Evolutionary conservation across 2,113 vertebrate genomes (phyloP), one percentile per base, ranked within the genome.

Genomic region (Austrofundulus limnaeus): DNA sequence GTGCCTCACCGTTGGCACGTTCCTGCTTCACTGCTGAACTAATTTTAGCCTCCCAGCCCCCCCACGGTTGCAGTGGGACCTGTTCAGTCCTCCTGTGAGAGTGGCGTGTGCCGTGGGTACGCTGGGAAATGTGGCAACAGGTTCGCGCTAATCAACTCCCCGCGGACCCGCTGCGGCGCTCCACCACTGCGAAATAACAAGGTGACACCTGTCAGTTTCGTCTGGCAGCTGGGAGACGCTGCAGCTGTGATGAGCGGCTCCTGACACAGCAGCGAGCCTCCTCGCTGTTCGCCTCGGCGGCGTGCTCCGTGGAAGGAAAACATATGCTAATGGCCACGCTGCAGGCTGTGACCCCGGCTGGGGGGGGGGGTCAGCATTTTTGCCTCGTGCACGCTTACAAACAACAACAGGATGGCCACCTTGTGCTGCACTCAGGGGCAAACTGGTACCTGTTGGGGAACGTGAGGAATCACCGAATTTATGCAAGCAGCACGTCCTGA

Each of bases 141-240:
- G 81, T 84, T 61, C 0, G 28, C 68, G 50, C 79, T 84, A 87
- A 89, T 89, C 79, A 81, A 82, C 78, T 87, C 89, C 85, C 89
- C 0, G 61, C 23, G 63, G 82, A 74, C 64, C 7, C 11, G 13
- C 11, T 24, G 51, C 46, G 42, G 72, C n/a, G 45, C 41, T 67
- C 62, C 68, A 45, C 13, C 58, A 2, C 59, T 11, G 57, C 4
- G 28, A 65, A 84, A 81, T 85, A 87, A 87, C 86, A 84, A 83
- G 86, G 80, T 84, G 85, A 82, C 85, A 87, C 81, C 79, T 84
- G 86, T 87, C 84, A 84, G 67, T 85, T 72, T 56, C 1, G 43
- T 70, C 75, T 75, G 60, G 69, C 59, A 61, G 66, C 51, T 10
- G 13, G 46, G 48, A 72, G 16, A 62, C 56, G n/a, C 45, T 16